Percentiles rank a stretch among this genome's conserved stretches.
These are phyloP conservation scores for Pseudopodoces humilis DNA, from an alignment of 2,113 vertebrate genomes.

Conservation along the genomic window DNA sequence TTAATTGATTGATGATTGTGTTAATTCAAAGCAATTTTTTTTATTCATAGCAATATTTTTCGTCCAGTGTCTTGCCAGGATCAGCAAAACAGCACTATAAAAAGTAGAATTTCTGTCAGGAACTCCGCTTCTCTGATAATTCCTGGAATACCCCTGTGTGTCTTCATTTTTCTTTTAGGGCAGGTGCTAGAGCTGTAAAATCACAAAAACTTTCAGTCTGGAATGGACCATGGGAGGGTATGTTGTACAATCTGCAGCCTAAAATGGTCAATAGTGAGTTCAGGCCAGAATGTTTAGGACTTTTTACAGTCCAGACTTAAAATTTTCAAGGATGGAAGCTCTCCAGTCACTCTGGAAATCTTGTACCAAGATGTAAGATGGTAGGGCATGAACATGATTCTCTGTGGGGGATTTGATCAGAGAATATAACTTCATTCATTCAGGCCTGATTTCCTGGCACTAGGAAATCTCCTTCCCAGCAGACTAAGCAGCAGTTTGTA, in stretches of 20 bases:
- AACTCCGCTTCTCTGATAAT: neutral
- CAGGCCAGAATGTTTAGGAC: neutral
- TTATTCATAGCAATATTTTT: neutral
- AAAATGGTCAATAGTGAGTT: neutral
- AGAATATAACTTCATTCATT: neutral
- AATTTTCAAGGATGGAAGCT: neutral
- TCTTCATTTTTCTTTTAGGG: neutral
- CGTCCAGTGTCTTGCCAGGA: neutral
- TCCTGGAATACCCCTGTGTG: neutral
- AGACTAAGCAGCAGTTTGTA: neutral
- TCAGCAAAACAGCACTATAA: neutral
- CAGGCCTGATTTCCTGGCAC: neutral
- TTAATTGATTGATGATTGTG: neutral
- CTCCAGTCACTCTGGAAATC: neutral
- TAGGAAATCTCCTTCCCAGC: neutral
- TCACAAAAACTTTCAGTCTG: neutral
- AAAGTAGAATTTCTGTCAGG: neutral
- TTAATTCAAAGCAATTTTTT: neutral
- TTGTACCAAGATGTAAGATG: neutral
- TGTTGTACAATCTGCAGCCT: neutral
- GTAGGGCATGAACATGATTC: fast-evolving
- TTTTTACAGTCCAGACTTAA: neutral
- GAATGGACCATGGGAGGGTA: neutral
- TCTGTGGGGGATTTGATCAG: fast-evolving
- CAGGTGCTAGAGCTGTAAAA: neutral